Conservation (phyloP, 2,888 invertebrate species). For the Caenorhabditis doughertyi region DNA sequence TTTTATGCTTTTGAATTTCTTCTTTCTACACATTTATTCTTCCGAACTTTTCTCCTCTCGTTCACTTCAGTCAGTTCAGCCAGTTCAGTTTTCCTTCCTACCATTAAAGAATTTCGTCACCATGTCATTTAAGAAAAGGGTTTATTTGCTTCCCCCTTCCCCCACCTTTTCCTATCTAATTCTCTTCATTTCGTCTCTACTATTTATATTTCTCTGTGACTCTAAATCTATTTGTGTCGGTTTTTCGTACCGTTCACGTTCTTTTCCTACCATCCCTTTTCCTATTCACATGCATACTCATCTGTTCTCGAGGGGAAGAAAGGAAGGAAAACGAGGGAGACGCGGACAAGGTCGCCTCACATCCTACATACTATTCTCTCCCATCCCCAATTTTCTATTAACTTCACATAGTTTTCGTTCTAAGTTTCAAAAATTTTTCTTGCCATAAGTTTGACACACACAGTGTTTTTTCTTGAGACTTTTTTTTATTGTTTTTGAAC, state of each 20-base stretch:
- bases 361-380: neutral
- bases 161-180: constrained; percentile 26
- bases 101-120: constrained; percentile 20
- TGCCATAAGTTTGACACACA: no score
- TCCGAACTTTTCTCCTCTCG: neutral
- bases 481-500: no score
- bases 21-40: neutral
- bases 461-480: no score
- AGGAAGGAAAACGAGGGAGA: no score
- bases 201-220: constrained; percentile 19
- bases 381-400: neutral
- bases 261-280: constrained; percentile 19
- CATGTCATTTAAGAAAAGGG: constrained; percentile 33
- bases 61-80: neutral
- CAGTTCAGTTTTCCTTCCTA: neutral
- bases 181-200: constrained; percentile 11
- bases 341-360: constrained; percentile 23
- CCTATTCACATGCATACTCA: constrained; percentile 53
- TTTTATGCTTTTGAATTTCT: no score
- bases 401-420: no score
- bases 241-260: constrained; percentile 37
- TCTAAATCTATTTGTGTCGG: constrained; percentile 15
- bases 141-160: constrained; percentile 50
- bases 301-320: constrained; percentile 29
- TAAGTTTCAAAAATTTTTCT: no score